Percentiles rank a stretch among this genome's conserved stretches.
These are phyloP conservation scores for Limenitis camilla DNA, from an alignment of 2,888 invertebrate species.

Conservation along the genomic window DNA sequence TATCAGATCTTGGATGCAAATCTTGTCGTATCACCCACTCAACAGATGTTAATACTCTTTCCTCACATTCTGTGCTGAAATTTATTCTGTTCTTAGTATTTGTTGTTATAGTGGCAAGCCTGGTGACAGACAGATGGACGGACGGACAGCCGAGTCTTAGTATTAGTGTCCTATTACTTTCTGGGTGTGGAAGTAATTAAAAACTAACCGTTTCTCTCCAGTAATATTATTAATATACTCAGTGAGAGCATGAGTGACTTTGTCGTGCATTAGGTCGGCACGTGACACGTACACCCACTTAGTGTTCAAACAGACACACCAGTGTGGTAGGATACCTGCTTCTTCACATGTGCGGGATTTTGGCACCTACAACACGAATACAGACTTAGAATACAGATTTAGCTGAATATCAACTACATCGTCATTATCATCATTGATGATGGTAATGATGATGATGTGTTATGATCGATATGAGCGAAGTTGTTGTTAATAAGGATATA, in stretches of 20 bases:
- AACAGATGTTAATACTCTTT: constrained; percentile 22
- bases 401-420: no score
- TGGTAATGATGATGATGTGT: no score
- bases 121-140: no score
- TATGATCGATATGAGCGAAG: no score
- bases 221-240: constrained; percentile 30
- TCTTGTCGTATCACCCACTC: constrained; percentile 28
- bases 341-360: constrained; percentile 32
- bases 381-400: no score
- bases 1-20: constrained; percentile 9
- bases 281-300: constrained; percentile 27
- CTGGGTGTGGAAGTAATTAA: no score
- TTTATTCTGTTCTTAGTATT: no score
- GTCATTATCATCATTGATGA: no score
- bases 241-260: constrained; percentile 19
- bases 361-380: constrained; percentile 29
- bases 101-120: no score
- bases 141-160: no score
- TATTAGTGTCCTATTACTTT: no score
- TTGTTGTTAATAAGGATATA: no score
- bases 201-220: constrained; percentile 22
- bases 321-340: constrained; percentile 35
- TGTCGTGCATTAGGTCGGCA: constrained; percentile 17
- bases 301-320: constrained; percentile 35
- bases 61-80: constrained; percentile 4